Base-by-base conservation (phyloP, 2,797 vertebrate species). In the Apogon hyalosoma region DNA sequence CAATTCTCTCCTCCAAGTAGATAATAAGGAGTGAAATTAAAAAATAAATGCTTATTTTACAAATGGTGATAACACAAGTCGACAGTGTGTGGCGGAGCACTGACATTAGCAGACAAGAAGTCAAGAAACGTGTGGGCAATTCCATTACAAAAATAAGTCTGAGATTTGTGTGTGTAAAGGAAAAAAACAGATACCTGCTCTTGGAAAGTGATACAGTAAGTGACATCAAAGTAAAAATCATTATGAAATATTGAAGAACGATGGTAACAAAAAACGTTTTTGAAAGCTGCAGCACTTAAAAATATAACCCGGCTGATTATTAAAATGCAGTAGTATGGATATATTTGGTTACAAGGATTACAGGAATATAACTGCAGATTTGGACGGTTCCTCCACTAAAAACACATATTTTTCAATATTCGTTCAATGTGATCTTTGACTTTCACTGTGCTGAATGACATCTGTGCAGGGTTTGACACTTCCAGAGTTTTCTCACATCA, bases 191-290 rank as follows among this genome's bases (percentile, higher is more conserved):
- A 52, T 1, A 38, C 14, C n/a, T 14, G 7, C 54, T 40, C 47
- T 38, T 53, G 18, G 19, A 79, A 67, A 74, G 11, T 21, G 63
- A 80, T 52, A 63, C 58, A 73, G 50, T 40, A 48, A 42, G 47
- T 52, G 73, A 70, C 66, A 80, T 60, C 18, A 53, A 63, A 79
- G 79, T 24, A 59, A 77, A 79, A 82, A 80, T 77, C 83, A 63
- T 68, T 77, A 53, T 45, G 14, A 79, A 83, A 48, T 75, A 79
- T 69, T 67, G 69, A 72, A 70, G 70, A 58, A 39, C 2, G 51
- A 55, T 28, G 19, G 75, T 68, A 83, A 80, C 46, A 73, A 21
- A 75, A 74, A 45, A 74, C 7, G 3, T 53, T 63, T 54, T 54
- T 55, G 24, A 77, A 71, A 82, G 45, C 52, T 72, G 77, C 47